These are phyloP conservation scores for Cephalopholis sonnerati DNA, from an alignment of 2,113 vertebrate genomes.

Conservation along the genomic window DNA sequence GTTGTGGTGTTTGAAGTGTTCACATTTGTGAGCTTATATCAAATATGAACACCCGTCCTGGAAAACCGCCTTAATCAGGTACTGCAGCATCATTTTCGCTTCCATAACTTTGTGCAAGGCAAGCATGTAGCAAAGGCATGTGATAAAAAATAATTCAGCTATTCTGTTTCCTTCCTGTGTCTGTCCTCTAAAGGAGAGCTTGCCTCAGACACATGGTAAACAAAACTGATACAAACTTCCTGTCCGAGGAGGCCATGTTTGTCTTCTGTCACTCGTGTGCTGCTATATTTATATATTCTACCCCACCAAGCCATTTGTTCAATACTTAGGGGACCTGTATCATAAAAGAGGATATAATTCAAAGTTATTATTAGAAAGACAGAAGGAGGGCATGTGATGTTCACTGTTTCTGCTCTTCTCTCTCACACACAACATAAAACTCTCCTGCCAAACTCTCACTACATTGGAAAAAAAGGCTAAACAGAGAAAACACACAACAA, in stretches of 20 bases:
- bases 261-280: neutral
- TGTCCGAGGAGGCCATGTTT: slow-evolving; percentile 2
- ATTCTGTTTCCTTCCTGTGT: slow-evolving; percentile 24
- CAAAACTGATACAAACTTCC: slow-evolving; percentile 15
- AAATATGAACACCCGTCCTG: neutral
- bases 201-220: slow-evolving; percentile 10
- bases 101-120: slow-evolving; percentile 23
- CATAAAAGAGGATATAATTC: slow-evolving; percentile 24
- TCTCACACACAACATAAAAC: neutral
- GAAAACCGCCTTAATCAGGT: neutral
- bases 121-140: slow-evolving; percentile 21
- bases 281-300: neutral
- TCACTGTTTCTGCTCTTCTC: slow-evolving; percentile 13
- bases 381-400: slow-evolving; percentile 34
- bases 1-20: neutral
- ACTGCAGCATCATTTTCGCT: too few species aligned
- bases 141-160: slow-evolving; percentile 33
- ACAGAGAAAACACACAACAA: neutral
- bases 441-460: neutral
- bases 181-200: slow-evolving; percentile 14
- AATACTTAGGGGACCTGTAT: slow-evolving; percentile 18
- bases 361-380: slow-evolving; percentile 49
- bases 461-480: neutral
- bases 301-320: neutral
- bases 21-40: too few species aligned